Base-by-base conservation (phyloP, 2,797 vertebrate species). In the Euphonia xanthogaster region DNA sequence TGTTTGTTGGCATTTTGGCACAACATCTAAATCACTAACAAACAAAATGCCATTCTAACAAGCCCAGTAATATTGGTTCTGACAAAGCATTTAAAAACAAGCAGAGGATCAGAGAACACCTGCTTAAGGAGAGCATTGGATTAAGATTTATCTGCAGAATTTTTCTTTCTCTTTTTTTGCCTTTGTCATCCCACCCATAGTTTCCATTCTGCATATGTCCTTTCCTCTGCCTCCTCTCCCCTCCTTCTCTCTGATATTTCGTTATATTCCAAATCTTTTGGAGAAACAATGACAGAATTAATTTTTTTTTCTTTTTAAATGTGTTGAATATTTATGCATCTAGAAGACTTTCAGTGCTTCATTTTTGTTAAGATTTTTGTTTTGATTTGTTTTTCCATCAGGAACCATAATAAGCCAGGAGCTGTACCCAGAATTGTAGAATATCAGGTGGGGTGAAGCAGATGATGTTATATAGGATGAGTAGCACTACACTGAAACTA, bases 1-100 rank as follows among this genome's bases (percentile, higher is more conserved):
- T 54, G 14, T 16, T 33, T 51, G 50, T 58, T 74, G 65, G 47
- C 47, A 70, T 92, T 95, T 93, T 88, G 79, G 58, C 87, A 91
- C 77, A 81, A 35, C 66, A 83, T 75, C 67, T 92, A 71, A 91
- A 91, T 86, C 70, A 63, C 30, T 95, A 87, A 91, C 54, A 86
- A 92, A 92, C 65, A 60, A 87, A 90, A 87, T 55, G n/a, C 35
- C 55, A 9, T 78, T 95, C 53, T 92, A 91, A 91, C 0, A 0
- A 93, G 35, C 24, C 17, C 35, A n/a, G 44, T 75, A 73, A 30
- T 67, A 73, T 39, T 66, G 19, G 33, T 53, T 92, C 61, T 91
- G 42, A 76, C 42, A 88, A 67, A 91, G 7, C 9, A 66, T 66
- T 95, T 66, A 23, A 68, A 86, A 93, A 48, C 30, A 93, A 71